phyloP scores from a whole-genome alignment of 2,888 invertebrate species.

The Mythimna pallens region DNA sequence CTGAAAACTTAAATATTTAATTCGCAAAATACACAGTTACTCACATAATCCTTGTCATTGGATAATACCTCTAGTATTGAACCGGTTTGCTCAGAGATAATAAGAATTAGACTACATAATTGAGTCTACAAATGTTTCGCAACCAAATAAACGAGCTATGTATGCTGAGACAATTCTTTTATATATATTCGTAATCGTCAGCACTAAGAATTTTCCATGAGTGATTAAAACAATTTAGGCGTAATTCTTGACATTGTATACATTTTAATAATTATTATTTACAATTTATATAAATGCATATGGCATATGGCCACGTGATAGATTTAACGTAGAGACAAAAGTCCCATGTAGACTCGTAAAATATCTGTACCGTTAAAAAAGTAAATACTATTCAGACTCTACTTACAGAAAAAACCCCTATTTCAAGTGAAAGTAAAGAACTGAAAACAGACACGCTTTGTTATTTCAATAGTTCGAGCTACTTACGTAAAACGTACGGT shows the following conservation, averaged over 20 bases:
- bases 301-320: neutral
- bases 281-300: neutral
- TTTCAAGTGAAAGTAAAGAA: neutral
- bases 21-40: slow-evolving; percentile 29
- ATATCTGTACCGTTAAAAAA: slow-evolving; percentile 19
- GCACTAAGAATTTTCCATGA: neutral
- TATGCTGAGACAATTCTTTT: neutral
- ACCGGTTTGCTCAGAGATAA: slow-evolving; percentile 21
- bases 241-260: neutral
- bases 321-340: neutral
- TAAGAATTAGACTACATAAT: slow-evolving; percentile 3
- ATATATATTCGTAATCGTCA: neutral
- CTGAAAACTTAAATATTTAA: slow-evolving; percentile 28
- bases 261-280: neutral
- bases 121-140: slow-evolving; percentile 17
- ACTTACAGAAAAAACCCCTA: neutral
- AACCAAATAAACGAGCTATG: neutral
- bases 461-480: neutral
- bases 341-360: slow-evolving; percentile 10
- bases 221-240: neutral
- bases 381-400: slow-evolving; percentile 1
- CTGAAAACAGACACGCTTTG: neutral
- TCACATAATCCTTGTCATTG: slow-evolving; percentile 14
- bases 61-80: neutral
- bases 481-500: neutral